Evolutionary conservation across 2,888 invertebrate species (phyloP).

Genomic region (Macrophya annulata): DNA sequence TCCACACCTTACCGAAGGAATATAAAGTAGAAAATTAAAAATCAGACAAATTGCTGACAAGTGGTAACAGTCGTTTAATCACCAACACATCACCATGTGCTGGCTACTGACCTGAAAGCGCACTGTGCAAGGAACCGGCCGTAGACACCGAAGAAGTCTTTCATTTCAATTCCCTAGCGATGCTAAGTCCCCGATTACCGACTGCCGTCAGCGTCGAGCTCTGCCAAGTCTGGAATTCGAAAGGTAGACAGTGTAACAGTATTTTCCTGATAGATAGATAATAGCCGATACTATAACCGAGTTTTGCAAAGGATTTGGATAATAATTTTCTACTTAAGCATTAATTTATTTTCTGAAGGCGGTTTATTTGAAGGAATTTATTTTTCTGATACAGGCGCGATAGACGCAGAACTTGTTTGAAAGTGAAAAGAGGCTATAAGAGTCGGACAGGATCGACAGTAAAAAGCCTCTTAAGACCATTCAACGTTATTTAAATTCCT

Average conservation of each 20-base stretch:
- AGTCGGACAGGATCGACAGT: not conserved
- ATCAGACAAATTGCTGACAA: not conserved
- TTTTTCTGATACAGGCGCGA: not conserved
- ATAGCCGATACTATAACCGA: not conserved
- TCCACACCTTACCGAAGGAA: not conserved
- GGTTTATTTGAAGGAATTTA: no score
- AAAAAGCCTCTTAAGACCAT: not conserved
- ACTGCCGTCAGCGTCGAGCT: not conserved
- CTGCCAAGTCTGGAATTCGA: not conserved
- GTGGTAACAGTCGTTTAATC: not conserved
- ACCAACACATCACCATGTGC: not conserved
- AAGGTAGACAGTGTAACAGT: not conserved
- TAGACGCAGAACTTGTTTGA: not conserved
- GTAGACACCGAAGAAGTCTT: not conserved
- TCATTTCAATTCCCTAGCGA: not conserved
- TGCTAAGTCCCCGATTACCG: not conserved
- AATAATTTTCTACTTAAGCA: not conserved
- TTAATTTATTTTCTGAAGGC: not conserved
- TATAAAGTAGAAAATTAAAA: not conserved
- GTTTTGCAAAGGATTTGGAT: not conserved
- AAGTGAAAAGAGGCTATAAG: not conserved
- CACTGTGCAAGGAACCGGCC: not conserved
- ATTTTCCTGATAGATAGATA: conserved; percentile 2
- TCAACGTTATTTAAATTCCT: conserved; percentile 24
- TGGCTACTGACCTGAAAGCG: not conserved